Evolutionary conservation across 2,113 vertebrate genomes (phyloP).

Genomic region (Pseudopodoces humilis): DNA sequence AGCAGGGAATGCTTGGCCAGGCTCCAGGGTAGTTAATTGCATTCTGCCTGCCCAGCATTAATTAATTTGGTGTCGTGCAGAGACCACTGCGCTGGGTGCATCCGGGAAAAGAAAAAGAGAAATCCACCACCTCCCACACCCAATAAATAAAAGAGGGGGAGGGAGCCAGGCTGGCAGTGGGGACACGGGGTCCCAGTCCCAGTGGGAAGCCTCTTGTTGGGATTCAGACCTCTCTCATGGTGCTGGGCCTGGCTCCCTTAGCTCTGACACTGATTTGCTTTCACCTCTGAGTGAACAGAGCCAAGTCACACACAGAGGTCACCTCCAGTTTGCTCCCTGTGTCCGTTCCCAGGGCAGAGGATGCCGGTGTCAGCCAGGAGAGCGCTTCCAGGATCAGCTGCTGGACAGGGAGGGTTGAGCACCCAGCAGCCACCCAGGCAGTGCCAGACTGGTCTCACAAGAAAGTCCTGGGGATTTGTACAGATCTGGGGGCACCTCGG

Average conservation of each 20-base stretch:
- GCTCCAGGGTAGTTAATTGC: conserved; percentile 57
- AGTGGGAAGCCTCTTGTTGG: not conserved
- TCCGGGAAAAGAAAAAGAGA: not conserved
- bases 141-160: not conserved
- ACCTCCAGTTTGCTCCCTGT: not conserved
- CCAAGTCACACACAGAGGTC: not conserved
- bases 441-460: not conserved
- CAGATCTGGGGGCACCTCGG: accelerated
- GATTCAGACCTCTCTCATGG: not conserved
- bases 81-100: not conserved
- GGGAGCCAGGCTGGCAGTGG: accelerated
- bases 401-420: not conserved
- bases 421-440: accelerated
- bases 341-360: not conserved
- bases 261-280: not conserved
- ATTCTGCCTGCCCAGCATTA: conserved; percentile 36
- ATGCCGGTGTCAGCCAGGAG: accelerated
- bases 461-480: not conserved
- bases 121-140: not conserved
- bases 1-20: conserved; percentile 8
- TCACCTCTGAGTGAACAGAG: accelerated
- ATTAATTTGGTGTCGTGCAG: conserved; percentile 59
- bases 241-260: accelerated
- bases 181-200: not conserved
- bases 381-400: not conserved